Percentiles rank a stretch among this genome's conserved stretches.
Conservation (phyloP, 2,888 invertebrate genomes). For the Ormyrus nitidulus region DNA sequence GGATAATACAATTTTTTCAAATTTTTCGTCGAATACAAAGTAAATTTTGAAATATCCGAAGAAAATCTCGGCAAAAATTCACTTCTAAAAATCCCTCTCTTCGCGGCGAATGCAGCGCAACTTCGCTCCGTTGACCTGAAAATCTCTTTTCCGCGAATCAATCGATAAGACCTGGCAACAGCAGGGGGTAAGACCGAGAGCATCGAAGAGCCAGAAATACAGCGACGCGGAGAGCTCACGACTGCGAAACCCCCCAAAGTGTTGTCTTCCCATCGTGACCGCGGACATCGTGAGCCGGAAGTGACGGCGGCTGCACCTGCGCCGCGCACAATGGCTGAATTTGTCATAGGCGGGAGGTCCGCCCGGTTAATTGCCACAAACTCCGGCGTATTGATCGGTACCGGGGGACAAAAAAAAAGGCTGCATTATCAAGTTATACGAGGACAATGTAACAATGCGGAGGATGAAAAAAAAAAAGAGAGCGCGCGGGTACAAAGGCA, state of each 20-base stretch:
- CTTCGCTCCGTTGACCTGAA: too few species aligned
- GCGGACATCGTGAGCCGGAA: constrained; percentile 9
- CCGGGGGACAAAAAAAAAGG: neutral
- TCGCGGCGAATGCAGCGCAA: too few species aligned
- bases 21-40: too few species aligned
- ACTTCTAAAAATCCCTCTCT: too few species aligned
- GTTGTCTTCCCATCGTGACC: constrained; percentile 20
- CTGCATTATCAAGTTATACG: constrained; percentile 18
- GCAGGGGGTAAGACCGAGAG: neutral
- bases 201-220: too few species aligned
- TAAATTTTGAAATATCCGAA: too few species aligned
- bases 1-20: too few species aligned
- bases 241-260: neutral
- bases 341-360: constrained; percentile 26
- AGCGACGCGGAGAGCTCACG: too few species aligned
- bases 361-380: constrained; percentile 28
- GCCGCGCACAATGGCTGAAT: constrained; percentile 44
- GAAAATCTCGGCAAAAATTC: too few species aligned
- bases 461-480: neutral
- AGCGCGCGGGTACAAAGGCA: too few species aligned
- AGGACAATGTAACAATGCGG: constrained; percentile 38
- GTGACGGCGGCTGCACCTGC: constrained; percentile 27
- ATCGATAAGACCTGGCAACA: neutral
- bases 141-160: neutral
- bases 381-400: neutral